These are phyloP conservation scores for Salvator merianae DNA, from an alignment of 2,113 vertebrate genomes.

Conservation along the genomic window DNA sequence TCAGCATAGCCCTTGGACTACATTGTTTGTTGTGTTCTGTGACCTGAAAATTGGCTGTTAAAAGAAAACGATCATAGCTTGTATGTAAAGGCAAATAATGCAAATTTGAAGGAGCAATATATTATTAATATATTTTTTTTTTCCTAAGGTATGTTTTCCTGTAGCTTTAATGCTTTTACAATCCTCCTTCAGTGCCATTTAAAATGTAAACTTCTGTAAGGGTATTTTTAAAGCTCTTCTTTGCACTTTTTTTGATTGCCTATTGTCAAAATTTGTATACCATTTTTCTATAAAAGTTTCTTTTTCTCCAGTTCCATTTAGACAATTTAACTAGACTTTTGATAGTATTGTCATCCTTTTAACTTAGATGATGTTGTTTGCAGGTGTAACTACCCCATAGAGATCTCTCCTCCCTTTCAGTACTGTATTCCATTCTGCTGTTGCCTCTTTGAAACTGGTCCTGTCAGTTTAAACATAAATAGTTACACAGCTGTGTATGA, in stretches of 20 bases:
- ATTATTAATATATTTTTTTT: neutral
- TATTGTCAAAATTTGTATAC: neutral
- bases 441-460: neutral
- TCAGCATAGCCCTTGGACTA: neutral
- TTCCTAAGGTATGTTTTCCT: neutral
- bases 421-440: neutral
- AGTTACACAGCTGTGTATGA: neutral
- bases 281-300: neutral
- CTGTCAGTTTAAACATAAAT: neutral
- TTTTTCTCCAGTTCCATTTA: neutral
- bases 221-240: neutral
- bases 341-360: neutral
- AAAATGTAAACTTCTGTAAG: too few species aligned
- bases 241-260: neutral
- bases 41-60: neutral
- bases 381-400: neutral
- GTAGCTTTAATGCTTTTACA: neutral
- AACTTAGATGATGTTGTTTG: neutral
- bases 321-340: neutral
- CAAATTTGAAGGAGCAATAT: accelerated
- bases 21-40: neutral
- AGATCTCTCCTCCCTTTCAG: neutral
- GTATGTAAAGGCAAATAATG: neutral
- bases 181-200: neutral
- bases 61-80: neutral